Conservation (phyloP, 1,140 invertebrate genomes). For the Callitettix versicolor region DNA sequence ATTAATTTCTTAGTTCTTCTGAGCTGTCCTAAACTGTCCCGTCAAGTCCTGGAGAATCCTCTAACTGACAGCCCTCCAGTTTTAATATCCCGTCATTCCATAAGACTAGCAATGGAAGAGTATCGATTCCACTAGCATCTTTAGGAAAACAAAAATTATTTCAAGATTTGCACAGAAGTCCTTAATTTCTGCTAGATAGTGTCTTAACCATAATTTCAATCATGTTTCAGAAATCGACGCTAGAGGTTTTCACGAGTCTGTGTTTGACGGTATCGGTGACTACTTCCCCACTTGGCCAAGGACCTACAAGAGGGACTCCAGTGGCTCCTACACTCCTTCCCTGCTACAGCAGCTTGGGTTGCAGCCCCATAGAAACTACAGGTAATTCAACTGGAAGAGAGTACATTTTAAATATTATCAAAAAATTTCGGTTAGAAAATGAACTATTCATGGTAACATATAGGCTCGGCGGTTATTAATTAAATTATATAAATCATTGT, state of each 20-base stretch:
- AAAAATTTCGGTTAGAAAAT: background rate
- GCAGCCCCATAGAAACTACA: background rate
- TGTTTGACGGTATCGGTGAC: slow-evolving; percentile 38
- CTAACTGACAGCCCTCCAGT: too few species aligned
- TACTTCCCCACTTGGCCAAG: slow-evolving; percentile 33
- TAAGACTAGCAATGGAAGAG: too few species aligned
- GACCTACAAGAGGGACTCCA: slow-evolving; percentile 4
- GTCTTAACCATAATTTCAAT: too few species aligned
- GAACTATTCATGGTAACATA: background rate
- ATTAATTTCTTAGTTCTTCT: too few species aligned
- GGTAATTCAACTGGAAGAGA: background rate
- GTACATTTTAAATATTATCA: background rate
- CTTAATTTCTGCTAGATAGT: too few species aligned
- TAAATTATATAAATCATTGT: background rate
- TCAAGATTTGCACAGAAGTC: too few species aligned
- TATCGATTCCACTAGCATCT: too few species aligned
- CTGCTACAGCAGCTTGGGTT: background rate
- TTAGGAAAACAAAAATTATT: too few species aligned
- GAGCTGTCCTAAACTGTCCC: too few species aligned
- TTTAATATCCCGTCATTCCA: too few species aligned
- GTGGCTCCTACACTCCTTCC: background rate
- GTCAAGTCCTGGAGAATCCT: too few species aligned
- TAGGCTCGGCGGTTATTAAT: background rate
- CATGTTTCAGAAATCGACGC: slow-evolving; percentile 30
- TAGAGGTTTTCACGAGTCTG: slow-evolving; percentile 38